Conservation (phyloP, 2,888 invertebrate genomes). For the Lasioglossum morio region DNA sequence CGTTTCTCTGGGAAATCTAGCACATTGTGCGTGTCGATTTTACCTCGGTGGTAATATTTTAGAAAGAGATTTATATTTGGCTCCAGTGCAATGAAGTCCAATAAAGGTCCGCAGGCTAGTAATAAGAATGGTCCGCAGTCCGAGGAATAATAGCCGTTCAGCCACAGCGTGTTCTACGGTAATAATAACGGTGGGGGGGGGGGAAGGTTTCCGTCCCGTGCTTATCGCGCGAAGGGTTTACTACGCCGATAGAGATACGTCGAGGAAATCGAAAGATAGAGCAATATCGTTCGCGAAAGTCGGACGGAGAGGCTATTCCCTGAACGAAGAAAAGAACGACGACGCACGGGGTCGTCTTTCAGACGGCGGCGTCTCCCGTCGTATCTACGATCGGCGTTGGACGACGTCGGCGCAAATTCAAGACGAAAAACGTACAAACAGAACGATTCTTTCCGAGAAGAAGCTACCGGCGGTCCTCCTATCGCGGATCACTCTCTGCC, state of each 20-base stretch:
- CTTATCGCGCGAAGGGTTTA: conserved; percentile 29
- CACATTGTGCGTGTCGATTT: background rate
- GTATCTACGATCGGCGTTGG: conserved; percentile 76
- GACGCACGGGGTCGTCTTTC: conserved; percentile 50
- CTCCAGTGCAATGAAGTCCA: background rate
- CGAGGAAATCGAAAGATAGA: conserved; percentile 16
- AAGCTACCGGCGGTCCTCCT: conserved; percentile 63
- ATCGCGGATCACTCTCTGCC: conserved; percentile 75
- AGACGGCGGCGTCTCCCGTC: conserved; percentile 73
- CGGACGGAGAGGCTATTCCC: background rate
- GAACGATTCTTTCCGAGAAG: conserved; percentile 73
- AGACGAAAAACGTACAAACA: conserved; percentile 73
- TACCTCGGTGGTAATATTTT: too few species aligned
- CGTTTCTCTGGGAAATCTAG: background rate
- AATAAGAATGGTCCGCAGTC: background rate
- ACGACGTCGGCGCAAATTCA: conserved; percentile 64
- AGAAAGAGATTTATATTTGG: background rate
- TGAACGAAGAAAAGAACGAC: conserved; percentile 6
- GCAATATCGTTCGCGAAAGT: conserved; percentile 1
- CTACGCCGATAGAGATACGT: conserved; percentile 18
- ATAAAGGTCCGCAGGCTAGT: background rate
- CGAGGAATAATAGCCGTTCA: background rate
- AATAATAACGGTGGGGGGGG: conserved; percentile 14
- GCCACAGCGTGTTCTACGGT: background rate
- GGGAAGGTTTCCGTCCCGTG: too few species aligned